Evolutionary conservation across 2,888 invertebrate species (phyloP), one percentile per base, ranked within the genome.

Genomic region (Alloplasta piceator): DNA sequence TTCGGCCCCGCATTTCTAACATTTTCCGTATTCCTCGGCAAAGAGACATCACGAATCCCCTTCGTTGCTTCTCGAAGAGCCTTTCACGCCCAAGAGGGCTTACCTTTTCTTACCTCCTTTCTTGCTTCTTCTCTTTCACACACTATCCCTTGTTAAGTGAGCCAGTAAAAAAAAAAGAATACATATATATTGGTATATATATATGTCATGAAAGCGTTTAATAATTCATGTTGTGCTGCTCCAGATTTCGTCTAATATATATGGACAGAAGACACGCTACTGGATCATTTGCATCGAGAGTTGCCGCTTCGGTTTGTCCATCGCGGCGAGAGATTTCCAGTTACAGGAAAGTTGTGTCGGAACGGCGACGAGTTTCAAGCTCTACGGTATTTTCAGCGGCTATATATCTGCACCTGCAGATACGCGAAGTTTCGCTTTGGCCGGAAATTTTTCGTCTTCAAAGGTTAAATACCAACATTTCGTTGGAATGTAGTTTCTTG

Each of bases 221-320:
- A 73, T 73, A 73, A 73, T 73, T 73, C 63, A 73, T 73, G 63
- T 63, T 73, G 63, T 10, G 63, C 41, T 55, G 50, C 72, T 73
- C 72, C 63, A 73, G 72, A 63, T 73, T 73, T 73, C 72, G 63
- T 73, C 63, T 73, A 73, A 73, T 73, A 63, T 73, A 55, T 73
- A 73, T 73, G 72, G 72, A 73, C 63, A 63, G 41, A 61, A 43
- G 38, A 63, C 72, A 63, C 48, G 63, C 63, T 64, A 73, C 72
- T 55, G 72, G 55, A 63, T 61, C 72, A 43, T 64, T 73, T 73
- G 72, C 63, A 73, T 64, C 63, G 36, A 55, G 58, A 70, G 58
- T 48, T 46, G 72, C 63, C 36, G 6, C 72, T 55, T 52, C 55
- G 41, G 12, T 10, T 58, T n/a, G 55, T 14, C n/a, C 43, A 12